Evolutionary conservation across 1,140 invertebrate genomes (phyloP), one percentile per base, ranked within the genome.

Genomic region (Leptoteleia sp.): DNA sequence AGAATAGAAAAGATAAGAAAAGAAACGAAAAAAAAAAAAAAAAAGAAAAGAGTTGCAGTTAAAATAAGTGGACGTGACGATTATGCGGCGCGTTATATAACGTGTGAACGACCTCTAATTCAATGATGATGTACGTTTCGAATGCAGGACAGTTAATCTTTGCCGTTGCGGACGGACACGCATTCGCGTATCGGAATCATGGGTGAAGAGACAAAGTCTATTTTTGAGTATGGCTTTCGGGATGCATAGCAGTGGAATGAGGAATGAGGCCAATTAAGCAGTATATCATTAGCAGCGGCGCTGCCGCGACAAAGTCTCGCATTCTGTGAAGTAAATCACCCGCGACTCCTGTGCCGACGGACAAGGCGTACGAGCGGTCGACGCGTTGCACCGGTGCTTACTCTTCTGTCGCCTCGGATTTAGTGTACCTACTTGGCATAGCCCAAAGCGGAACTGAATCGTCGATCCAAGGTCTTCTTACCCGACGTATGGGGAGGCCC

Each of bases 241-340:
- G 68, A 70, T 65, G 65, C 57, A 48, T 62, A 52, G 59, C 31
- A 59, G 65, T 54, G 79, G 81, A 83, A 85, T 85, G 87, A 88
- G 79, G 82, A 88, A 88, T 84, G 83, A 80, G 83, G 84, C 85
- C 84, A 87, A 87, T 88, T 88, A 88, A 88, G 84, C 82, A 78
- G 80, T 86, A 84, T 85, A 85, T 87, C 84, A 86, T 87, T 88
- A 85, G 84, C 75, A 76, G 54, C 75, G 80, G 77, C 73, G 77
- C 77, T 76, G 65, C 67, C 77, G 76, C 81, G 82, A 83, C 84
- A 83, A 83, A 86, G 82, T 84, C 80, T 52, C 67, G 71, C 82
- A 80, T 82, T 86, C 80, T 81, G 17, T 15, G 43, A 61, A 80
- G 79, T 86, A 87, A 87, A 85, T 87, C 85, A 86, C 65, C 78